Evolutionary conservation across 2,797 vertebrate species (phyloP).

Genomic region (Microhierax caerulescens): DNA sequence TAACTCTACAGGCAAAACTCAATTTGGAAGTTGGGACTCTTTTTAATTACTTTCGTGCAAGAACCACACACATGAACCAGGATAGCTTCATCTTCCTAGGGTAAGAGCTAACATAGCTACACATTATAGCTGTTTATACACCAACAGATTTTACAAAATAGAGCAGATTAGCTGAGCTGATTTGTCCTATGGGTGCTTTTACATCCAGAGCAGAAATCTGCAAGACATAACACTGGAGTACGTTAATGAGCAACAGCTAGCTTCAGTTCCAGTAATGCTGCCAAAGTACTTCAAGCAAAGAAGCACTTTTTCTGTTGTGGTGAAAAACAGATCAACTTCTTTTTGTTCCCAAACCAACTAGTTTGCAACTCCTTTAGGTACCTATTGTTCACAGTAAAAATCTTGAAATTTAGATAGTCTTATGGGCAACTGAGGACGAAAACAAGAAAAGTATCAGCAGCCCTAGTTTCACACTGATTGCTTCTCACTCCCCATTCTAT

Average conservation of each 20-base stretch:
- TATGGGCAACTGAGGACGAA: not conserved
- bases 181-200: not conserved
- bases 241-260: not conserved
- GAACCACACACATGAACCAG: not conserved
- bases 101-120: not conserved
- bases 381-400: not conserved
- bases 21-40: not conserved
- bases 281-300: constrained; percentile 26
- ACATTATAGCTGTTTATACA: not conserved
- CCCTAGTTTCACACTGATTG: not conserved
- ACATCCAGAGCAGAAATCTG: not conserved
- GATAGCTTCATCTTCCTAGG: not conserved
- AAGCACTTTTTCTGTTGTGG: not conserved
- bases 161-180: not conserved
- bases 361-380: not conserved
- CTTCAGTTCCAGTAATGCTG: not conserved
- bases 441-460: not conserved
- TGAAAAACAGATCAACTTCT: not conserved
- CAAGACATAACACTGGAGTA: not conserved
- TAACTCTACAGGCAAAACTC: not conserved
- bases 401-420: not conserved
- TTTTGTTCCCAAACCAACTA: not conserved
- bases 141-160: not conserved
- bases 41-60: not conserved
- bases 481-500: not conserved